These are phyloP conservation scores for Cheirogaleus major DNA, from an alignment of 2,797 vertebrate genomes.

Conservation along the genomic window DNA sequence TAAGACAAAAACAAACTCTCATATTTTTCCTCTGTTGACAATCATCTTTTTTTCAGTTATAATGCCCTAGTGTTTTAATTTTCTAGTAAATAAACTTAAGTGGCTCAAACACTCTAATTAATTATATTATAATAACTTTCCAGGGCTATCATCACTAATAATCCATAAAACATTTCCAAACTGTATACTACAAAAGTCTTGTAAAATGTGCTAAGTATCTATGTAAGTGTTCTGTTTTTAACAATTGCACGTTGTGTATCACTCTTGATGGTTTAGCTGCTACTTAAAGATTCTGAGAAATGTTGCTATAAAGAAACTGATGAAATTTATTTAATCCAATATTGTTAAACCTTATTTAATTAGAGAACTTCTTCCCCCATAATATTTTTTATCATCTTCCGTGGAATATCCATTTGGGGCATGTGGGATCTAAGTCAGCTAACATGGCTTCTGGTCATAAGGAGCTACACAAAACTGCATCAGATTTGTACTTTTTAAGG, in stretches of 20 bases:
- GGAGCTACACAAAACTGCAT: neutral
- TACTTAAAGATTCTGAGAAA: neutral
- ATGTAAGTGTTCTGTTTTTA: neutral
- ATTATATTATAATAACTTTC: slow-evolving; percentile 30
- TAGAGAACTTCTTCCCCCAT: neutral
- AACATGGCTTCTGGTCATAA: too few relatives aligned
- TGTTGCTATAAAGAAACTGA: neutral
- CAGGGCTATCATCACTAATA: neutral
- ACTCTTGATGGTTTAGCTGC: too few relatives aligned
- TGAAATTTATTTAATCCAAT: neutral
- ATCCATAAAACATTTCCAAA: neutral
- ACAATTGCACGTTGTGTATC: fast-evolving
- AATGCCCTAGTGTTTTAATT: neutral
- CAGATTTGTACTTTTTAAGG: neutral
- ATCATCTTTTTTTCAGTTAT: neutral
- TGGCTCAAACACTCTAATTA: neutral
- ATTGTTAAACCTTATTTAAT: neutral
- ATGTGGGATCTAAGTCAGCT: neutral
- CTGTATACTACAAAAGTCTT: neutral
- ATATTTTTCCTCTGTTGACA: neutral
- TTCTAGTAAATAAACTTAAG: neutral
- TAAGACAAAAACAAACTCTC: neutral
- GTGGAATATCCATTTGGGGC: neutral
- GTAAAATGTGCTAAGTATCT: neutral
- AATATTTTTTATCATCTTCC: neutral